Evolutionary conservation across 2,797 vertebrate genomes (phyloP).

Genomic region (Pygocentrus nattereri): DNA sequence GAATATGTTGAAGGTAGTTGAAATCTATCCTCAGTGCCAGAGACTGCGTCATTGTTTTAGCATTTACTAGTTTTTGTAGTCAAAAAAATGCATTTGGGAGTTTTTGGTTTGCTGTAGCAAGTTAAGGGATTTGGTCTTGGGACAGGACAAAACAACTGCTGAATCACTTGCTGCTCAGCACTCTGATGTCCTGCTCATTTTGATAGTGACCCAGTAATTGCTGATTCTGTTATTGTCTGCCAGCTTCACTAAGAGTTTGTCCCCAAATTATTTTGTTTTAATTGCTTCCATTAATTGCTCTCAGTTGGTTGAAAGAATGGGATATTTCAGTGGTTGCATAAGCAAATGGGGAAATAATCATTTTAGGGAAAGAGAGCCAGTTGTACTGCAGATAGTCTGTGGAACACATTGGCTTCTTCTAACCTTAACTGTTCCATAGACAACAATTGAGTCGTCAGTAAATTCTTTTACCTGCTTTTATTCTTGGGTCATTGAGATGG

Average conservation of each 20-base stretch:
- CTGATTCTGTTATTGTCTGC: conserved; percentile 11
- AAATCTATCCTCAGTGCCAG: neutral
- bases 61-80: conserved; percentile 3
- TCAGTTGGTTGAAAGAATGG: conserved; percentile 22
- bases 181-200: conserved; percentile 2
- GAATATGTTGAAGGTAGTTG: neutral
- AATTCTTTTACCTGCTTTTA: neutral
- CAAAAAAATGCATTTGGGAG: neutral
- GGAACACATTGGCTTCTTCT: conserved; percentile 8
- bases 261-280: conserved; percentile 25
- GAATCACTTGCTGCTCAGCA: conserved; percentile 1
- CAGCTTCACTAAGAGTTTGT: conserved; percentile 16
- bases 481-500: neutral
- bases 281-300: conserved; percentile 46
- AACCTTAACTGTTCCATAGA: conserved; percentile 10
- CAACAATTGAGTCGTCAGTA: neutral
- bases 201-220: conserved; percentile 11
- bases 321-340: conserved; percentile 26
- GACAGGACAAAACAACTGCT: conserved; percentile 17
- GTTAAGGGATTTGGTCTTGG: neutral
- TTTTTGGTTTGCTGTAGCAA: neutral
- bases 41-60: neutral
- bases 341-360: conserved; percentile 23
- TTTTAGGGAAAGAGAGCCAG: neutral
- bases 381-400: conserved; percentile 3